Evolutionary conservation across 2,113 vertebrate genomes (phyloP).

Genomic region (Saiga tatarica): DNA sequence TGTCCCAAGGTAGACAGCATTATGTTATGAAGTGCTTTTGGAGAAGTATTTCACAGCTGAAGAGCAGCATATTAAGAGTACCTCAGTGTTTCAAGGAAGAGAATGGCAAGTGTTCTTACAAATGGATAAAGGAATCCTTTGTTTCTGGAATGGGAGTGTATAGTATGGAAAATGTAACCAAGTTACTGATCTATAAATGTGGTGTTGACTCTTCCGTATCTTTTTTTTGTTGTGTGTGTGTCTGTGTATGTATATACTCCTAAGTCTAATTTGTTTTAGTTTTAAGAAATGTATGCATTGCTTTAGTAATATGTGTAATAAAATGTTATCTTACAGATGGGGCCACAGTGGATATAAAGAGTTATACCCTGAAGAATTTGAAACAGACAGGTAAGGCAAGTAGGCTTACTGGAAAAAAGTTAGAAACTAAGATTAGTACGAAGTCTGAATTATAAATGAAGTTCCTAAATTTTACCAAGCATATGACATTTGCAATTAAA

Average conservation of each 20-base stretch:
- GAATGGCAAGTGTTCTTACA: not conserved
- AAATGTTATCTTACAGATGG: constrained; percentile 83
- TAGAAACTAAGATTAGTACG: constrained; percentile 4
- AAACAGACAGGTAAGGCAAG: constrained; percentile 89
- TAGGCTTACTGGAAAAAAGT: not conserved
- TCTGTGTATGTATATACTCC: not conserved
- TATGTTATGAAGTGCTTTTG: constrained; percentile 3
- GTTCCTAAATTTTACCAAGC: not conserved
- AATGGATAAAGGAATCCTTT: not conserved
- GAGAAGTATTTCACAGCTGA: constrained; percentile 18
- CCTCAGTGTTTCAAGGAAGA: constrained; percentile 7
- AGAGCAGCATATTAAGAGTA: not conserved
- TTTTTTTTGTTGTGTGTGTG: not conserved
- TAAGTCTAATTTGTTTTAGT: constrained; percentile 2
- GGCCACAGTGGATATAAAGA: constrained; percentile 99
- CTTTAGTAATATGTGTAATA: constrained; percentile 36
- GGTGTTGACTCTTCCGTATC: not conserved
- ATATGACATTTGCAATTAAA: constrained; percentile 1
- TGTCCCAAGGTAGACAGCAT: not conserved
- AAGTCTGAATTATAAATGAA: constrained; percentile 7
- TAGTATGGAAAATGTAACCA: constrained; percentile 20
- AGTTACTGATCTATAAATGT: not conserved
- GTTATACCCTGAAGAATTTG: constrained; percentile 96
- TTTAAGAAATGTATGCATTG: not conserved
- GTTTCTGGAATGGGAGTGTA: not conserved